These are phyloP conservation scores for Enhydra lutris DNA, from an alignment of 2,113 vertebrate species.

Conservation along the genomic window DNA sequence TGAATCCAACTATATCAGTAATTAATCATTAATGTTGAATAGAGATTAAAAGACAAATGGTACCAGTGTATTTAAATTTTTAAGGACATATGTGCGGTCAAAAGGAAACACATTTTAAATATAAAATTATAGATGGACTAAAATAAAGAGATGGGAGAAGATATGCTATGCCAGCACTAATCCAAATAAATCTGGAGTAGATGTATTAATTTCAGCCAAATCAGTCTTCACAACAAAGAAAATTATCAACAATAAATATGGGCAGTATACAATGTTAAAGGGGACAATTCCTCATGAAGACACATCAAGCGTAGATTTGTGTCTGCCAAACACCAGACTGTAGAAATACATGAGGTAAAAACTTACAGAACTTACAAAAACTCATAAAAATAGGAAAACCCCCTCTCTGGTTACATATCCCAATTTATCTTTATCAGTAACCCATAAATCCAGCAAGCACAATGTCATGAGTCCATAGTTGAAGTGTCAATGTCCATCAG, in stretches of 20 bases:
- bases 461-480: not conserved
- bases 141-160: not conserved
- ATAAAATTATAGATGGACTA: not conserved
- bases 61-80: not conserved
- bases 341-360: not conserved
- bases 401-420: not conserved
- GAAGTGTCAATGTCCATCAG: not conserved
- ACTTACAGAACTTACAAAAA: not conserved
- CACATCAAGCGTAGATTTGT: not conserved
- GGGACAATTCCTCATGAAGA: not conserved
- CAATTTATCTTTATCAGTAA: not conserved
- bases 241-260: not conserved
- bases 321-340: not conserved
- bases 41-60: not conserved
- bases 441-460: too few species aligned
- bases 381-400: accelerated
- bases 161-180: accelerated
- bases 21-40: not conserved
- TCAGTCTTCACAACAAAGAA: not conserved
- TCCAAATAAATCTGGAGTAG: not conserved
- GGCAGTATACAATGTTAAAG: not conserved
- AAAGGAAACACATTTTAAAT: not conserved
- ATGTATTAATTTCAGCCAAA: not conserved
- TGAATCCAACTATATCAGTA: not conserved
- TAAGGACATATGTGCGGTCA: not conserved